Conservation (phyloP, 1,140 invertebrate genomes). For the Calycopis cecrops region DNA sequence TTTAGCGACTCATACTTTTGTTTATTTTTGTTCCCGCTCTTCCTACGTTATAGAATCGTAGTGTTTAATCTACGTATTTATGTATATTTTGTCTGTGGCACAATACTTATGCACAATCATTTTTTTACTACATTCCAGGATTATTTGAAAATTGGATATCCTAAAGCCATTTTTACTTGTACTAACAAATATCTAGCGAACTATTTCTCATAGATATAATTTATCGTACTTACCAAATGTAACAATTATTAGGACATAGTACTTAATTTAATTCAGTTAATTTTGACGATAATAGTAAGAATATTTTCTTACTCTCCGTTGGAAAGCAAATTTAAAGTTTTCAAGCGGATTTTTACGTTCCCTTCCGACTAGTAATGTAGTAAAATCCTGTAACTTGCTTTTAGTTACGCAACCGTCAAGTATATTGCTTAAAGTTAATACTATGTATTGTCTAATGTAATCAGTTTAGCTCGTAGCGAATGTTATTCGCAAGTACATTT, state of each 20-base stretch:
- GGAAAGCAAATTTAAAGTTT: no score
- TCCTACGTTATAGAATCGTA: neutral
- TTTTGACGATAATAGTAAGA: no score
- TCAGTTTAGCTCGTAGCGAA: no score
- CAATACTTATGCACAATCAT: constrained; percentile 26
- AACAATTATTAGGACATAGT: constrained; percentile 4
- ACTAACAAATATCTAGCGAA: neutral
- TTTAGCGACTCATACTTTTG: neutral
- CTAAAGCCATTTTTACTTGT: neutral
- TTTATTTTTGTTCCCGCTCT: constrained; percentile 6
- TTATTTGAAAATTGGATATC: constrained; percentile 24
- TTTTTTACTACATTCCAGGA: constrained; percentile 36
- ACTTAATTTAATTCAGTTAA: constrained; percentile 5
- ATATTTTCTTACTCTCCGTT: no score
- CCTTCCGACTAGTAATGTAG: no score
- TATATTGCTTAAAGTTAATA: no score
- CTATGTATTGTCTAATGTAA: no score
- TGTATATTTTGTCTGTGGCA: constrained; percentile 15
- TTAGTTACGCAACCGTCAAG: no score
- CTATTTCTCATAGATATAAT: constrained; percentile 1
- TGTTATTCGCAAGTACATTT: no score
- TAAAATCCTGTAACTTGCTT: no score
- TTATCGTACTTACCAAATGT: neutral
- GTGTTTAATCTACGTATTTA: no score
- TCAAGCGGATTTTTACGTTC: no score